Percentiles rank a stretch among this genome's conserved stretches.
These are phyloP conservation scores for Catocala nupta DNA, from an alignment of 2,888 invertebrate genomes.

Conservation along the genomic window DNA sequence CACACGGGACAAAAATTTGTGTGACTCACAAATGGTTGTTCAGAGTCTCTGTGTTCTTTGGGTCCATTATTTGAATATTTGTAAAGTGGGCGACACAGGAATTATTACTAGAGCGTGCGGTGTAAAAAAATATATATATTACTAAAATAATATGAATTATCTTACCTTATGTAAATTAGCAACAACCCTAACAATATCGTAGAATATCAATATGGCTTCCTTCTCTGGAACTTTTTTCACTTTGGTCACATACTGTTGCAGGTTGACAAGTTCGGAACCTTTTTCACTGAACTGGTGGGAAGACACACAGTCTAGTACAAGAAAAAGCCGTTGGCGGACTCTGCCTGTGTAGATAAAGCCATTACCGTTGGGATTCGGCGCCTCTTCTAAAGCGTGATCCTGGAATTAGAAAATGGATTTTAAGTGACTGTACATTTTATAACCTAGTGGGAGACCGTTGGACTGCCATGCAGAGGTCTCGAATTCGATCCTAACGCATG, in stretches of 20 bases:
- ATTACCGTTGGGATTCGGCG: constrained; percentile 78
- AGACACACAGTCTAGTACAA: constrained; percentile 91
- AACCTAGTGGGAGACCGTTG: no score
- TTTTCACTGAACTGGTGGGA: constrained; percentile 89
- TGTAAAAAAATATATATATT: not conserved
- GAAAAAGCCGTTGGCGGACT: constrained; percentile 88
- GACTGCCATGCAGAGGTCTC: no score
- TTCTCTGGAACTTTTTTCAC: constrained; percentile 92
- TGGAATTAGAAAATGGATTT: constrained; percentile 62
- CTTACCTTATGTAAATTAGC: constrained; percentile 91
- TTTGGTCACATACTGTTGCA: constrained; percentile 92
- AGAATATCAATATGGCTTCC: constrained; percentile 91
- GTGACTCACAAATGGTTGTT: no score
- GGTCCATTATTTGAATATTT: no score
- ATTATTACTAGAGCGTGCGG: not conserved
- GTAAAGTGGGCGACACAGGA: no score
- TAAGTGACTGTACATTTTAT: no score
- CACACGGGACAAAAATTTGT: no score
- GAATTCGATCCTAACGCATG: no score
- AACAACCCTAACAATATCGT: constrained; percentile 91
- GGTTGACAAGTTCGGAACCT: constrained; percentile 88
- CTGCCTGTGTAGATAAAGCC: constrained; percentile 87
- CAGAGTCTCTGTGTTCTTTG: no score
- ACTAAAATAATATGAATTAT: not conserved
- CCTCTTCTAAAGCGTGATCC: constrained; percentile 91